phyloP scores from a whole-genome alignment of 2,888 invertebrate genomes.

The Agriopis marginaria region DNA sequence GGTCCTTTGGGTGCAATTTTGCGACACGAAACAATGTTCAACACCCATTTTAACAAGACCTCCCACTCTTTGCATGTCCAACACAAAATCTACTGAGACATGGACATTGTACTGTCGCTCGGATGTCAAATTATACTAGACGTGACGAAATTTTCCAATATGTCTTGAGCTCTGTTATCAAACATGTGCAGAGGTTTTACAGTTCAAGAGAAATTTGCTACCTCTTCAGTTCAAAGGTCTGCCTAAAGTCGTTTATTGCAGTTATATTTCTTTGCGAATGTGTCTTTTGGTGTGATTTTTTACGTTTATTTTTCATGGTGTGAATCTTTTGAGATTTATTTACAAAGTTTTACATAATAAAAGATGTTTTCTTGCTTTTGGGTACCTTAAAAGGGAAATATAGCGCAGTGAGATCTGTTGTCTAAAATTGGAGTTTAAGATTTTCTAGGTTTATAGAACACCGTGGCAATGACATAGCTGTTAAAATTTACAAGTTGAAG shows the following conservation, averaged over 20 bases:
- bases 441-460: too few species aligned
- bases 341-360: slow-evolving; percentile 21
- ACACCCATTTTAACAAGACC: slow-evolving; percentile 46
- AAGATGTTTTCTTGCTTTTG: slow-evolving; percentile 17
- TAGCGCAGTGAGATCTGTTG: neutral
- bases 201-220: slow-evolving; percentile 40
- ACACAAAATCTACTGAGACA: slow-evolving; percentile 39
- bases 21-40: slow-evolving; percentile 53
- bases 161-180: slow-evolving; percentile 38
- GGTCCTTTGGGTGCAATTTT: slow-evolving; percentile 55
- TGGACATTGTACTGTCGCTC: slow-evolving; percentile 35
- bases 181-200: slow-evolving; percentile 14
- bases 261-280: slow-evolving; percentile 69
- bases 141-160: slow-evolving; percentile 39
- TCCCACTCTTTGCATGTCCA: slow-evolving; percentile 36
- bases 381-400: neutral
- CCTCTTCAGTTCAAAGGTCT: slow-evolving; percentile 55
- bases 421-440: too few species aligned
- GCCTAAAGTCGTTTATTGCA: slow-evolving; percentile 64
- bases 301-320: slow-evolving; percentile 45
- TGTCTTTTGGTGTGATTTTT: slow-evolving; percentile 59
- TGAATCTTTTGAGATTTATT: slow-evolving; percentile 36
- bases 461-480: too few species aligned
- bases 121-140: slow-evolving; percentile 51
- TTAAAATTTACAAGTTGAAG: too few species aligned